These are phyloP conservation scores for Masnerella sp. DNA, from an alignment of 2,888 invertebrate species.

Conservation along the genomic window DNA sequence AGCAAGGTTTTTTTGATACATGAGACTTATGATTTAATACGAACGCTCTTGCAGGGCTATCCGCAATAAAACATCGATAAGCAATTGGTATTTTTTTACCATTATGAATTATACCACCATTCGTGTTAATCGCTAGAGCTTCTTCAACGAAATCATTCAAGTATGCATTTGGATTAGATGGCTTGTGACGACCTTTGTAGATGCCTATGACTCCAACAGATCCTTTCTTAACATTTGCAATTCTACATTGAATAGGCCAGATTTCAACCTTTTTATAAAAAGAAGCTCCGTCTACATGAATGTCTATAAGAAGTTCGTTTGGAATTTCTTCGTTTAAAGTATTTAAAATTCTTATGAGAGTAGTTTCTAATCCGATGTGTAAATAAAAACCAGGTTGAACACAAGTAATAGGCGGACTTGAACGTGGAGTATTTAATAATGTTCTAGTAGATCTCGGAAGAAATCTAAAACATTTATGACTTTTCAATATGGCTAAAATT, in stretches of 20 bases:
- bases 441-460: too few relatives aligned
- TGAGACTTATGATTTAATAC: slow-evolving; percentile 10
- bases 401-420: too few relatives aligned
- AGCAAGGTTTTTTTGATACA: not conserved
- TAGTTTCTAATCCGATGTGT: not conserved
- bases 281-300: not conserved
- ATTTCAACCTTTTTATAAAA: not conserved
- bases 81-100: not conserved
- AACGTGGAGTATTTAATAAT: too few relatives aligned
- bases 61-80: not conserved
- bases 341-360: not conserved
- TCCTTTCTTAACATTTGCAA: not conserved
- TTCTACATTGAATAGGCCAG: slow-evolving; percentile 1
- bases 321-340: not conserved
- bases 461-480: too few relatives aligned
- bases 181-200: not conserved
- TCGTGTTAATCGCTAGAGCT: not conserved
- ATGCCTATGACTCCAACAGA: not conserved
- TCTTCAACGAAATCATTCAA: not conserved
- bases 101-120: not conserved
- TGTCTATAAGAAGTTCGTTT: not conserved
- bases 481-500: too few relatives aligned
- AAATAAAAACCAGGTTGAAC: not conserved
- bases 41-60: not conserved
- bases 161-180: not conserved